Evolutionary conservation across 2,113 vertebrate species (phyloP).

Genomic region (Delphinapterus leucas): DNA sequence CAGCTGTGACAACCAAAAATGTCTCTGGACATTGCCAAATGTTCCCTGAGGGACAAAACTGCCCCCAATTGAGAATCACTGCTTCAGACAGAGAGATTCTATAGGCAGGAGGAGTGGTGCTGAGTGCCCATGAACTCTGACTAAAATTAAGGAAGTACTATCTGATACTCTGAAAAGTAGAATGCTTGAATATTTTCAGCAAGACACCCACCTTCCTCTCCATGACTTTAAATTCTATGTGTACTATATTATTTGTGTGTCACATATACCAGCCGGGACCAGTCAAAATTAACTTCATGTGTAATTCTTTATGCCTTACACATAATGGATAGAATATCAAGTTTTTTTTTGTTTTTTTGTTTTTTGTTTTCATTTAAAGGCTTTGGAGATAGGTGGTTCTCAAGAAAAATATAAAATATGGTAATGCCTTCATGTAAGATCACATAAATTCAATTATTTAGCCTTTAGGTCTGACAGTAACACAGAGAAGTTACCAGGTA

Average conservation of each 20-base stretch:
- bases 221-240: constrained; percentile 2
- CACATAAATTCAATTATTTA: neutral
- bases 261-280: neutral
- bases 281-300: neutral
- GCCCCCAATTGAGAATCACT: neutral
- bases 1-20: neutral
- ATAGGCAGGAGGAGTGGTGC: neutral
- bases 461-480: neutral
- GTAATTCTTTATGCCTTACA: neutral
- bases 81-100: neutral
- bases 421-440: neutral
- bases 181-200: constrained; percentile 13
- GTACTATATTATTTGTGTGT: neutral
- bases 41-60: neutral
- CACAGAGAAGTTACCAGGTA: neutral
- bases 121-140: neutral
- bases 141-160: neutral
- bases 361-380: constrained; percentile 1
- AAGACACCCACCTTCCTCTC: neutral
- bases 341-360: too few species aligned
- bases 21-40: neutral
- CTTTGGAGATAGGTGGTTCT: neutral
- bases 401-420: neutral
- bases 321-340: neutral
- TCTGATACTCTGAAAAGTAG: neutral